Percentiles rank a stretch among this genome's conserved stretches.
Conservation (phyloP, 23 tunicate genomes). For the Diplosoma virens region DNA sequence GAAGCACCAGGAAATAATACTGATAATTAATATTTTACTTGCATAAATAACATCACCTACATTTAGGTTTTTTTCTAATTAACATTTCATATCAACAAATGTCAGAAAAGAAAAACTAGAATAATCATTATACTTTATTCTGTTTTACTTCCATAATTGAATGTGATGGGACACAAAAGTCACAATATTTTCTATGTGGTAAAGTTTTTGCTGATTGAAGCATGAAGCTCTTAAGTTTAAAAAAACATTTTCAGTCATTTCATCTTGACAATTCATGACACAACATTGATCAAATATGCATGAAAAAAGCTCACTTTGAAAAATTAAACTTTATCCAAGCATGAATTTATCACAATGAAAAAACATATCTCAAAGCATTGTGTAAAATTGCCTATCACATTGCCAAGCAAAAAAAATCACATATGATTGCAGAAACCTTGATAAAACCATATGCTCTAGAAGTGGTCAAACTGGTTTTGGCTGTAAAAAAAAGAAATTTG, state of each 20-base stretch:
- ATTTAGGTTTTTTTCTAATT: background rate
- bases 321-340: background rate
- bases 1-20: no score
- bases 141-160: background rate
- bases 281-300: background rate
- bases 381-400: conserved; percentile 13
- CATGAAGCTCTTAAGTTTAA: background rate
- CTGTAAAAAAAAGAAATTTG: conserved; percentile 2
- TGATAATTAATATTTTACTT: no score
- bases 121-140: background rate
- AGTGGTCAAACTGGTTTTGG: conserved; percentile 3
- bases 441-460: conserved; percentile 19
- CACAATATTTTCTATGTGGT: background rate
- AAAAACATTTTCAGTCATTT: background rate
- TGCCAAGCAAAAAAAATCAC: conserved; percentile 10
- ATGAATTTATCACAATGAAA: background rate
- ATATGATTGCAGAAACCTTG: conserved; percentile 10
- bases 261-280: background rate
- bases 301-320: background rate
- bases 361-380: conserved; percentile 20
- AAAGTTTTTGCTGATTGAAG: background rate
- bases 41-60: background rate
- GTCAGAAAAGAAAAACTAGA: background rate
- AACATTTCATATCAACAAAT: background rate
- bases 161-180: background rate